These are phyloP conservation scores for Corythaixoides concolor DNA, from an alignment of 2,113 vertebrate genomes.

Conservation along the genomic window DNA sequence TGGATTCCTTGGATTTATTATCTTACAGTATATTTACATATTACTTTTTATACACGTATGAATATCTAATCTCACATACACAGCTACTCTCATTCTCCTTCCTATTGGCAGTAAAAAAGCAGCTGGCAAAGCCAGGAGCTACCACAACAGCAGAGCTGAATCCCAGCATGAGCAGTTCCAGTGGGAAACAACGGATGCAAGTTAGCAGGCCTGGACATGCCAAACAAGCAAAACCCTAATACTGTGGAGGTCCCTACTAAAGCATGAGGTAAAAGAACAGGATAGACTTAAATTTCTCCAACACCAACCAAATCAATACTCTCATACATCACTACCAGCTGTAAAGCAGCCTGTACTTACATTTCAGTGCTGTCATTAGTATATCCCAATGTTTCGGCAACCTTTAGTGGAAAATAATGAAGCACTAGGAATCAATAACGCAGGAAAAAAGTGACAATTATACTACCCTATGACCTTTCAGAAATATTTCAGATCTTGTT, in stretches of 20 bases:
- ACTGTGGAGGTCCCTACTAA: not conserved
- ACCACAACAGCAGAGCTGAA: conserved; percentile 7
- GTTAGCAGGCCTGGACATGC: conserved; percentile 24
- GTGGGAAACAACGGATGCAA: not conserved
- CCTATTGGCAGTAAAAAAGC: conserved; percentile 13
- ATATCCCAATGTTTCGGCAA: not conserved
- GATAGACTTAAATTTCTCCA: not conserved
- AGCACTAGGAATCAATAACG: not conserved
- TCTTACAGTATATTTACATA: not conserved
- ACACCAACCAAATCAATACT: not conserved
- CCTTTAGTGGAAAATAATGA: not conserved
- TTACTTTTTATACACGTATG: not conserved
- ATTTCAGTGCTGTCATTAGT: not conserved
- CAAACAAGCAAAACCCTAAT: not conserved
- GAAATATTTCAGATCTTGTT: not conserved
- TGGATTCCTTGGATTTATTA: not conserved
- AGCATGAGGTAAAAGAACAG: not conserved
- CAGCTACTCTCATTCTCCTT: not conserved
- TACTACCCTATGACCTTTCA: not conserved
- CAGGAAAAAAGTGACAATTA: not conserved
- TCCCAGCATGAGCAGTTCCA: not conserved
- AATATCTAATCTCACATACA: not conserved
- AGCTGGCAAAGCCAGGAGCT: conserved; percentile 34
- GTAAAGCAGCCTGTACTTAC: not conserved
- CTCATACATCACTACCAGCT: not conserved